phyloP scores from a whole-genome alignment of 1,140 invertebrate species.

The Plutomurus gul region DNA sequence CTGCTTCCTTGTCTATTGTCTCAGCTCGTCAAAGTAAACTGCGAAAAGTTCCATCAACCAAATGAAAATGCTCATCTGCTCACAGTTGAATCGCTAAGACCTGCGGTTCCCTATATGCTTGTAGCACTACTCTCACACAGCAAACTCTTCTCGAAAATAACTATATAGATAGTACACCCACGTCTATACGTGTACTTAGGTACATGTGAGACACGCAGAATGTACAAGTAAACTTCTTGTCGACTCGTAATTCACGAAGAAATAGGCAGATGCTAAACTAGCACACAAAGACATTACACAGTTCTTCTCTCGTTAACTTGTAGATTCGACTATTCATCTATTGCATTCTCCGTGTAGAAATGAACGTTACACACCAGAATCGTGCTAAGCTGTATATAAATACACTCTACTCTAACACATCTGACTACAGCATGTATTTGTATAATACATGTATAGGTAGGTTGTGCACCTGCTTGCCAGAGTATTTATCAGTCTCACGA shows the following conservation, averaged over 20 bases:
- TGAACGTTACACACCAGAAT: too few species aligned
- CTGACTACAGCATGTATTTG: too few species aligned
- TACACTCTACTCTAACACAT: too few species aligned
- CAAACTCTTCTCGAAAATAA: too few species aligned
- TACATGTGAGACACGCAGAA: not conserved
- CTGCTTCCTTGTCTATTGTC: constrained; percentile 25
- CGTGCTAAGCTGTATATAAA: too few species aligned
- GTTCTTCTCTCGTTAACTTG: constrained; percentile 23
- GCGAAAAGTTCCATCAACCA: constrained; percentile 34
- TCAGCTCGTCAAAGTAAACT: constrained; percentile 22
- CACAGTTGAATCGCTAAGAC: not conserved
- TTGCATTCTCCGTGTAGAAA: too few species aligned
- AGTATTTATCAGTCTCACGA: too few species aligned
- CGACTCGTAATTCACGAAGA: constrained; percentile 3
- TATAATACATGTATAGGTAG: too few species aligned
- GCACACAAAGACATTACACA: constrained; percentile 1
- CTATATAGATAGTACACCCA: not conserved
- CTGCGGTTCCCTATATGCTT: not conserved
- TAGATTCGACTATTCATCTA: not conserved
- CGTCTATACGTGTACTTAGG: not conserved
- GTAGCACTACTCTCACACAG: not conserved
- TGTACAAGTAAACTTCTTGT: not conserved
- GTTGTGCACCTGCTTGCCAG: too few species aligned
- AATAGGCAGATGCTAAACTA: constrained; percentile 1
- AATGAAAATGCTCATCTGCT: constrained; percentile 35